Base-by-base conservation (phyloP, 2,113 vertebrate genomes). In the Neolamprologus sp. region DNA sequence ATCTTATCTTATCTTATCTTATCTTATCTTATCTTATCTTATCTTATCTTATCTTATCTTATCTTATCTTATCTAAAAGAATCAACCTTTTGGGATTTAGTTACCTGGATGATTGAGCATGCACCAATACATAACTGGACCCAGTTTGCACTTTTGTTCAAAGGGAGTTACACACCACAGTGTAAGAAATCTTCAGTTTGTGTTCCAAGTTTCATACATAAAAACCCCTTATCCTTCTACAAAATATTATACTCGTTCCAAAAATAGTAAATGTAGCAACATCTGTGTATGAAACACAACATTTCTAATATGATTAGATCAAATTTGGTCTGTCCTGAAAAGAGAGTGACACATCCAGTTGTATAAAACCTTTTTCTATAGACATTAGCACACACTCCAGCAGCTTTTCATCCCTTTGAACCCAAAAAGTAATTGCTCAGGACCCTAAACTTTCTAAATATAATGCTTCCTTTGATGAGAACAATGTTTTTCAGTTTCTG, bases 261-360 rank as follows among this genome's bases (percentile, higher is more conserved):
- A 40, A 40, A 5, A 26, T 26, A 14, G 12, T 14, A 57, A 26
- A 26, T 57, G 0, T 5, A 55, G 21, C 7, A 57, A 57, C 7
- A 14, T 57, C 2, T 2, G 12, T 57, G 55, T 57, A 0, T 28
- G 55, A 57, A 57, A 57, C 13, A 16, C 55, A 57, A 2, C 7
- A 57, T 28, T 57, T 57, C 23, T 28, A 57, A 57, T 16, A 57
- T 9, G 55, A 28, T 28, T 57, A 57, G 13, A 57, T 57, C 13
- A 57, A 57, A 16, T 28, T 28, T 28, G 7, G 0, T 0, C 1
- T 57, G 13, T 57, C 4, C 23, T 57, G 23, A 57, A 57, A 28
- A 57, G 0, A 28, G 54, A 57, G 23, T 57, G 1, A 57, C 54
- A 57, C 23, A 26, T 26, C 54, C 23, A 57, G 54, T 14, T 57